phyloP scores from a whole-genome alignment of 2,113 vertebrate species.

The Stegostoma tigrinum region DNA sequence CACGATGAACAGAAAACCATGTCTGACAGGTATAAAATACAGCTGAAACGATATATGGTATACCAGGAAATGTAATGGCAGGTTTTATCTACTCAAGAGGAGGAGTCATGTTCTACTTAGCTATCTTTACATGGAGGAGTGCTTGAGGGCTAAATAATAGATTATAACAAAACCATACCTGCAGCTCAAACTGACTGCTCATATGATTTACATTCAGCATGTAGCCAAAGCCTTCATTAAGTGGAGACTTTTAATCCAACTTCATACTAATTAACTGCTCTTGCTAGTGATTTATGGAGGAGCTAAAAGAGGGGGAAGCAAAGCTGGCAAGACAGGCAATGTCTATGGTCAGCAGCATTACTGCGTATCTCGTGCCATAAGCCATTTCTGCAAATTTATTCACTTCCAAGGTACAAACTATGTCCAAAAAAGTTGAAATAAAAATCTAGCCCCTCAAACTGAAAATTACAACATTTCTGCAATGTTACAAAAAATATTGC shows the following conservation, averaged over 20 bases:
- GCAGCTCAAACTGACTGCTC: not conserved
- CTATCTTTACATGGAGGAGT: not conserved
- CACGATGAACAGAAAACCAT: not conserved
- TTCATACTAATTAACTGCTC: not conserved
- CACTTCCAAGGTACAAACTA: not conserved
- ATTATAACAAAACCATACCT: not conserved
- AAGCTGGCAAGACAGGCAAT: not conserved
- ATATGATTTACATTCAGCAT: constrained; percentile 6
- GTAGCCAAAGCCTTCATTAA: not conserved
- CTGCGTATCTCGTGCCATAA: not conserved
- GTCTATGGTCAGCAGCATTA: not conserved
- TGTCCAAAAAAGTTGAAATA: not conserved
- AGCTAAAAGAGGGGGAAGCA: not conserved
- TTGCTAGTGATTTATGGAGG: not conserved
- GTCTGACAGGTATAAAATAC: not conserved
- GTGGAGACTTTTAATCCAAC: constrained; percentile 8
- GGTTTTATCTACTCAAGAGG: not conserved
- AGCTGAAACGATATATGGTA: no score
- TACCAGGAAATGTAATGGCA: not conserved
- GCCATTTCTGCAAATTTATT: not conserved
- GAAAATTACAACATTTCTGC: not conserved
- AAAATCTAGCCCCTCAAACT: not conserved
- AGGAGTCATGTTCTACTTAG: not conserved
- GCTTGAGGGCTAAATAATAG: constrained; percentile 13
- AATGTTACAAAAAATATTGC: not conserved